Evolutionary conservation across 2,888 invertebrate species (phyloP).

Genomic region (Mimachlamys varia): DNA sequence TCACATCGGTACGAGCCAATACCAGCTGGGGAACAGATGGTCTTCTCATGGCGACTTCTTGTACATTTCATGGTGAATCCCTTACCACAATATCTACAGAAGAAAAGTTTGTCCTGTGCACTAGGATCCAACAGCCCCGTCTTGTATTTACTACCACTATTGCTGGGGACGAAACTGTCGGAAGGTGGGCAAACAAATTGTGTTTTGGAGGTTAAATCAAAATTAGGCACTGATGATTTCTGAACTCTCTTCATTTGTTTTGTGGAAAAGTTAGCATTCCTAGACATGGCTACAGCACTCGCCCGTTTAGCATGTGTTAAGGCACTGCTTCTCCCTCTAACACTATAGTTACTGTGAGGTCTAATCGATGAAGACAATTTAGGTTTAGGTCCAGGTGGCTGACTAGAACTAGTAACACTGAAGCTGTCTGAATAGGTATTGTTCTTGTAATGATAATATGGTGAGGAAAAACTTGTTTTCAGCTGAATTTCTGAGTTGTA

Average conservation of each 20-base stretch:
- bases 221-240: not conserved
- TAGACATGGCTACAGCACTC: not conserved
- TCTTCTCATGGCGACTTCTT: constrained; percentile 47
- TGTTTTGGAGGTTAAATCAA: not conserved
- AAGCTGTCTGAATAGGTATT: not conserved
- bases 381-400: not conserved
- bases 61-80: constrained; percentile 50
- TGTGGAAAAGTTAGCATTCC: not conserved
- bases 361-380: not conserved
- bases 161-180: not conserved
- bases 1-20: not conserved
- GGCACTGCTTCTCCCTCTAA: constrained; percentile 10
- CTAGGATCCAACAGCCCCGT: not conserved
- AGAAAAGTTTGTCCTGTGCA: not conserved
- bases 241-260: not conserved
- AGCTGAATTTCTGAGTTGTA: not conserved
- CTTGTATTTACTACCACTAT: not conserved
- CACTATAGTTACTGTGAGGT: not conserved
- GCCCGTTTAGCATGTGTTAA: not conserved
- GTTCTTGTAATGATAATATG: not conserved
- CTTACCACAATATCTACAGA: constrained; percentile 50
- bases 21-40: constrained; percentile 41
- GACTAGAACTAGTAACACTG: not conserved
- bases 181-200: not conserved
- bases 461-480: not conserved